These are phyloP conservation scores for Aurelia sp. DNA, from an alignment of 30 jellyfish, hydroid and myxozoan genomes.

Conservation along the genomic window DNA sequence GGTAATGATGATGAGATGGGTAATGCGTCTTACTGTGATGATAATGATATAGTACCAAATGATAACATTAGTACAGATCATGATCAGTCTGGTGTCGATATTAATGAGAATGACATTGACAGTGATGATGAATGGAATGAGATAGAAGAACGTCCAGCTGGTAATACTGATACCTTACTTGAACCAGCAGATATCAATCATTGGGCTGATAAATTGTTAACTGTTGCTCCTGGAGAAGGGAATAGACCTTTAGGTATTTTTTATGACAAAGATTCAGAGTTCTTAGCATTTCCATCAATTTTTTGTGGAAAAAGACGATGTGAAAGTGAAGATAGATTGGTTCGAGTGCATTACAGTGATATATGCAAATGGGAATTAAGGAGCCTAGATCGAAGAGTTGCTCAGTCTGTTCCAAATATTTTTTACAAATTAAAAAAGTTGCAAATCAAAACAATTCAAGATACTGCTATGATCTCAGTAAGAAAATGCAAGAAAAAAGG, in stretches of 20 bases:
- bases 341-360: conserved; percentile 22
- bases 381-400: conserved; percentile 36
- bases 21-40: background rate
- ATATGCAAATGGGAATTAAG: conserved; percentile 61
- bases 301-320: conserved; percentile 32
- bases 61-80: background rate
- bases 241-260: conserved; percentile 43
- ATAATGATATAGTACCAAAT: background rate
- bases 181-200: background rate
- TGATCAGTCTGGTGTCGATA: background rate
- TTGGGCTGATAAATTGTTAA: background rate
- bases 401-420: conserved; percentile 29
- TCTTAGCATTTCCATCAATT: conserved; percentile 34
- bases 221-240: conserved; percentile 51
- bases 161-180: conserved; percentile 36
- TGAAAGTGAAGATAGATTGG: background rate
- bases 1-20: too few species aligned
- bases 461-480: conserved; percentile 36
- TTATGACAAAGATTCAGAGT: conserved; percentile 35
- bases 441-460: conserved; percentile 34
- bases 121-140: conserved; percentile 53
- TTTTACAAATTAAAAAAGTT: conserved; percentile 28
- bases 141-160: conserved; percentile 3
- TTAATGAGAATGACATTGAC: background rate
- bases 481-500: conserved; percentile 34